These are phyloP conservation scores for Ficedula albicollis DNA, from an alignment of 2,797 vertebrate species.

Conservation along the genomic window DNA sequence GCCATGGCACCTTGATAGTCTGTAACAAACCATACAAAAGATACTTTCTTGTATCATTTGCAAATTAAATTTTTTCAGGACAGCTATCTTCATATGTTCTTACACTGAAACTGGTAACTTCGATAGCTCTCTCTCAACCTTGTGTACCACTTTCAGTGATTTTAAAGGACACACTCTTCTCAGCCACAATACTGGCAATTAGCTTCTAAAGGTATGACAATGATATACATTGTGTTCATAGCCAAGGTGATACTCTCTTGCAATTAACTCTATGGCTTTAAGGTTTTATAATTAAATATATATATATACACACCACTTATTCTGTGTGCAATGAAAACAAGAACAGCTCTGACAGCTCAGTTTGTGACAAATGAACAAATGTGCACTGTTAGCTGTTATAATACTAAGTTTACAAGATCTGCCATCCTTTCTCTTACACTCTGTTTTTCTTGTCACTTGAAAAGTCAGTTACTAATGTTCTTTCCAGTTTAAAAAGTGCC, in stretches of 20 bases:
- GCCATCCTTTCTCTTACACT: background rate
- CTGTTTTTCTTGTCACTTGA: background rate
- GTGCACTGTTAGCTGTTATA: background rate
- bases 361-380: background rate
- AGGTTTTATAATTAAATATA: too few relatives aligned
- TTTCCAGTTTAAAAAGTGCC: background rate
- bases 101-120: background rate
- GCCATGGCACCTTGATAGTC: background rate
- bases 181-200: background rate
- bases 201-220: background rate
- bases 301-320: background rate
- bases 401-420: background rate
- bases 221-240: background rate
- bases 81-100: background rate
- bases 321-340: conserved; percentile 17
- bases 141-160: background rate
- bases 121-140: background rate
- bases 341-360: conserved; percentile 33
- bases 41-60: background rate
- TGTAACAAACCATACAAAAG: background rate
- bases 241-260: background rate
- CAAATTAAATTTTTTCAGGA: background rate
- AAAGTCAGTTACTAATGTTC: background rate
- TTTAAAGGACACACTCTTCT: background rate
- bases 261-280: background rate